phyloP scores from a whole-genome alignment of 2,113 vertebrate species.

The Sebastes fasciatus region DNA sequence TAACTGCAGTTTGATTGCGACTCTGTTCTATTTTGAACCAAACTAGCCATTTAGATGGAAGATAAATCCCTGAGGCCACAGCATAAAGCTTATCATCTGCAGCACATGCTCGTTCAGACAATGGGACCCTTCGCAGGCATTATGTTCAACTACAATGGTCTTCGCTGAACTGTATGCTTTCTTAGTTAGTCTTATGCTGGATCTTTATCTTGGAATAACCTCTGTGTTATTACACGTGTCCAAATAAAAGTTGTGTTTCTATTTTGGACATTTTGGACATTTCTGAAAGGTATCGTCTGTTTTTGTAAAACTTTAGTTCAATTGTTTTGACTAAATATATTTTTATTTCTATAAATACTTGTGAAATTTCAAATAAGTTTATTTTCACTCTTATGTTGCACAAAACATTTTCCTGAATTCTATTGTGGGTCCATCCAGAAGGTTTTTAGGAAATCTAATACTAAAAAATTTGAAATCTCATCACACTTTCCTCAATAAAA shows the following conservation, averaged over 20 bases:
- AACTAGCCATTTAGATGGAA: constrained; percentile 58
- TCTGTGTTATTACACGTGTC: constrained; percentile 1
- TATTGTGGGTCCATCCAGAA: neutral
- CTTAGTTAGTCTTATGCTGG: neutral
- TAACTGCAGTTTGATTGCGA: constrained; percentile 56
- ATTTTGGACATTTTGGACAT: neutral
- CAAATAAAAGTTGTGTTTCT: neutral
- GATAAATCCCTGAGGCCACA: constrained; percentile 58
- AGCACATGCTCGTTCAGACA: constrained; percentile 65
- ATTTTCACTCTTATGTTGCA: neutral
- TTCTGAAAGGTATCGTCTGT: neutral
- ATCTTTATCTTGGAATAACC: neutral
- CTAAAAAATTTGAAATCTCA: neutral
- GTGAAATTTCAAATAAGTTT: neutral
- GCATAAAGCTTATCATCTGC: constrained; percentile 63
- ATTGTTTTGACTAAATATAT: neutral
- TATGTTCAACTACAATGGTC: constrained; percentile 59
- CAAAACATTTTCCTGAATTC: neutral
- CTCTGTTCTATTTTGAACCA: constrained; percentile 56
- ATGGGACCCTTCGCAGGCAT: constrained; percentile 51
- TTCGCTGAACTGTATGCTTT: neutral
- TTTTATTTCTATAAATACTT: neutral
- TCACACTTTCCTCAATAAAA: neutral
- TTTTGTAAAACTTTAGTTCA: neutral
- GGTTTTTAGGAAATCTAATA: neutral